Conservation (phyloP, 2,888 invertebrate genomes). For the Caenorhabditis virilis region DNA sequence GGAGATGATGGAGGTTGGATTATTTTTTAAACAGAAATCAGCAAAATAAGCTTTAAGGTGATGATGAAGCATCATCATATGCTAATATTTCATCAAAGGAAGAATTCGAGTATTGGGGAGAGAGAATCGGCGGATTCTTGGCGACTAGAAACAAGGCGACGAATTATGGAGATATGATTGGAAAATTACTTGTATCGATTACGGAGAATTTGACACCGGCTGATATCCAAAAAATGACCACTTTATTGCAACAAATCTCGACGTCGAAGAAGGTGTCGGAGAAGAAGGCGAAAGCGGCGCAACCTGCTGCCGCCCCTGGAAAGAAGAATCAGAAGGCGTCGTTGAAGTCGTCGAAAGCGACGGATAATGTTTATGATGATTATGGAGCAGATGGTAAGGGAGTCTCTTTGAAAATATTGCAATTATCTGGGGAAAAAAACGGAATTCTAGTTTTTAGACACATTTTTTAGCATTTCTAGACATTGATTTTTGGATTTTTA, state of each 20-base stretch:
- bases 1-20: conserved; percentile 31
- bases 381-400: conserved; percentile 15
- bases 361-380: conserved; percentile 42
- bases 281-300: conserved; percentile 24
- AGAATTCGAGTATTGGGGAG: conserved; percentile 56
- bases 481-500: neutral
- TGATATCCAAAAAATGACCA: conserved; percentile 57
- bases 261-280: conserved; percentile 55
- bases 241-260: conserved; percentile 47
- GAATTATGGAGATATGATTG: conserved; percentile 49
- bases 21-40: no score
- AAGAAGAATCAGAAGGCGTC: conserved; percentile 40
- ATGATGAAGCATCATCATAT: conserved; percentile 15
- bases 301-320: conserved; percentile 6
- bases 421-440: no score
- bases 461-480: neutral
- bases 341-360: conserved; percentile 38
- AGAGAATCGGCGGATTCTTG: conserved; percentile 45
- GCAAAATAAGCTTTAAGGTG: no score
- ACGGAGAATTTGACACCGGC: conserved; percentile 45
- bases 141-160: conserved; percentile 46
- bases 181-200: conserved; percentile 39
- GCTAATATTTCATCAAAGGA: conserved; percentile 42
- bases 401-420: no score
- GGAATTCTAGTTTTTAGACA: no score